Evolutionary conservation across 2,888 invertebrate species (phyloP), one percentile per base, ranked within the genome.

Genomic region (Aporophyla nigra): DNA sequence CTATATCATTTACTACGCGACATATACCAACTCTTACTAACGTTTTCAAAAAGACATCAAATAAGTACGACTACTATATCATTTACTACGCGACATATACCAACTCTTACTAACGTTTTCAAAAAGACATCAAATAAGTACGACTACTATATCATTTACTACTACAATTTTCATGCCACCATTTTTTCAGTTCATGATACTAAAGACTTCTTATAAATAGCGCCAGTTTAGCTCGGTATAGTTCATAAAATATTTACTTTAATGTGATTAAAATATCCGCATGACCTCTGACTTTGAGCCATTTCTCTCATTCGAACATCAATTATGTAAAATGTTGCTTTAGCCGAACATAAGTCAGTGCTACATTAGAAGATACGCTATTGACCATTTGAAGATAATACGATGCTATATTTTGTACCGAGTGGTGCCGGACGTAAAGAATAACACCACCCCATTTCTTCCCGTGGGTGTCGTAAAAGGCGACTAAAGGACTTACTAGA

Each of bases 251-350:
- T 86, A 85, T 86, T 74, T 78, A 84, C 68, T 61, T 19, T 83
- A 85, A 88, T 82, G 84, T 83, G 71, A 86, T 89, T 86, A 87
- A 88, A 87, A 86, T 83, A 71, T 79, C 54, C 78, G 74, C 76
- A 63, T 79, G 85, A 78, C 84, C 83, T 82, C 73, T 76, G 73
- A 84, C 85, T 85, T 80, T 71, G 75, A 72, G 74, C 83, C 78
- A 76, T 86, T 86, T 81, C 86, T 83, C 85, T 80, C 74, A 69
- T 56, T 71, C 75, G 71, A 12, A 75, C 72, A 83, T 90, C 76
- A 86, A 90, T 88, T 87, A 90, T 89, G 83, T 84, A 90, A 71
- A 83, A 81, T 83, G 84, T 82, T 83, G 79, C 79, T 83, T 84
- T 78, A 79, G 54, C 74, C 33, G 73, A 71, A 59, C 49, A 70